Percentiles rank a stretch among this genome's conserved stretches.
These are phyloP conservation scores for Trilocha varians DNA, from an alignment of 2,888 invertebrate species.

Conservation along the genomic window DNA sequence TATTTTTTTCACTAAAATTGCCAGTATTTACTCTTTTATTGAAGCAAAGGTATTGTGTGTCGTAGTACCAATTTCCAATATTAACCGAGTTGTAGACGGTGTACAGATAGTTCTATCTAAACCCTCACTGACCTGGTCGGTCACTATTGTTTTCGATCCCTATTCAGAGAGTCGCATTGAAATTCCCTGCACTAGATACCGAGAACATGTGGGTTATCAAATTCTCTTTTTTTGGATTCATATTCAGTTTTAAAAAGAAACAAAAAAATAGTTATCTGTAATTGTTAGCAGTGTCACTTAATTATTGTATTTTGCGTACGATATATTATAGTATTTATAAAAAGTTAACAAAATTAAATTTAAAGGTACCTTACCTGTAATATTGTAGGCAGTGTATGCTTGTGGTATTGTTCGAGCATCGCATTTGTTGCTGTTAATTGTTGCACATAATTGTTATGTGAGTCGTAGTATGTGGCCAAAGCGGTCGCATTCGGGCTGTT, in stretches of 20 bases:
- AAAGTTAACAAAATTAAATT: neutral
- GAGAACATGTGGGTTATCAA: too few species aligned
- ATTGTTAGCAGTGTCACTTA: neutral
- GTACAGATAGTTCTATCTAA: neutral
- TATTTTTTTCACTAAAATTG: too few species aligned
- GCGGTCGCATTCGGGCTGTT: constrained; percentile 80
- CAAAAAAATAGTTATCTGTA: too few species aligned
- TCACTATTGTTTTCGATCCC: neutral
- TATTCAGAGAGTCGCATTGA: neutral
- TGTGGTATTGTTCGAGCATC: constrained; percentile 91
- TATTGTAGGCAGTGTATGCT: constrained; percentile 88
- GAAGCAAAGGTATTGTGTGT: too few species aligned
- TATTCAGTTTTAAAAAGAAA: too few species aligned
- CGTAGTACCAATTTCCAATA: too few species aligned
- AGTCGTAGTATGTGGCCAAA: constrained; percentile 86
- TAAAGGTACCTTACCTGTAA: constrained; percentile 74
- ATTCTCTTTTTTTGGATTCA: too few species aligned
- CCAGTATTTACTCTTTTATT: too few species aligned
- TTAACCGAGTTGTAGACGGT: neutral
- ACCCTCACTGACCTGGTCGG: neutral
- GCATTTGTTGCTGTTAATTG: constrained; percentile 94
- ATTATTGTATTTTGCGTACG: neutral
- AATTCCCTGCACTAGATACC: neutral
- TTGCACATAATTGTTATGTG: constrained; percentile 94
- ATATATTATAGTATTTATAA: neutral